Conservation (phyloP, 2,113 vertebrate species). For the Eretmochelys imbricata region DNA sequence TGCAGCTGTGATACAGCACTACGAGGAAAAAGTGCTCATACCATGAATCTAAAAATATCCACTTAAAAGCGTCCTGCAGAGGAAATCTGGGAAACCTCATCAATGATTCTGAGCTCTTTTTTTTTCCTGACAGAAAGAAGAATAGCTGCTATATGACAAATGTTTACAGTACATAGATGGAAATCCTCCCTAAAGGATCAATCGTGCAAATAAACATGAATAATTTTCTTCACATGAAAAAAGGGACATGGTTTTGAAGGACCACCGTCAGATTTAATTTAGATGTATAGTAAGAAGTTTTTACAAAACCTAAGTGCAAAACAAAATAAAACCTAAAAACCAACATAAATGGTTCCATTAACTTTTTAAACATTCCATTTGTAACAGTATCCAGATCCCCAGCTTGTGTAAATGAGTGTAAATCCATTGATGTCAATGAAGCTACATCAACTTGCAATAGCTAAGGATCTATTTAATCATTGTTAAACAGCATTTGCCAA, state of each 20-base stretch:
- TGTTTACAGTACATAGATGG: not conserved
- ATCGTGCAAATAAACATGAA: not conserved
- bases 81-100: constrained; percentile 24
- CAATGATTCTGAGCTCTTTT: not conserved
- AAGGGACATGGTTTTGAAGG: not conserved
- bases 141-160: not conserved
- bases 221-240: not conserved
- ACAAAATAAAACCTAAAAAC: not conserved
- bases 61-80: constrained; percentile 18
- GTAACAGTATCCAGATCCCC: not conserved
- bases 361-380: not conserved
- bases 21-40: not conserved
- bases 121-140: not conserved
- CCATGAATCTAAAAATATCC: not conserved
- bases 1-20: not conserved
- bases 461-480: constrained; percentile 13
- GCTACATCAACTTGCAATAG: not conserved
- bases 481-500: constrained; percentile 5
- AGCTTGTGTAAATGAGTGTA: not conserved
- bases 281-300: not conserved
- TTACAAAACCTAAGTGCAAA: constrained; percentile 33
- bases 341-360: not conserved
- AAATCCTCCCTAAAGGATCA: not conserved
- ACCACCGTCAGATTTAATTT: not conserved
- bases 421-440: not conserved